Conservation (phyloP, 37 sponge, comb jelly and placozoan genomes). For the Tethya wilhelma region DNA sequence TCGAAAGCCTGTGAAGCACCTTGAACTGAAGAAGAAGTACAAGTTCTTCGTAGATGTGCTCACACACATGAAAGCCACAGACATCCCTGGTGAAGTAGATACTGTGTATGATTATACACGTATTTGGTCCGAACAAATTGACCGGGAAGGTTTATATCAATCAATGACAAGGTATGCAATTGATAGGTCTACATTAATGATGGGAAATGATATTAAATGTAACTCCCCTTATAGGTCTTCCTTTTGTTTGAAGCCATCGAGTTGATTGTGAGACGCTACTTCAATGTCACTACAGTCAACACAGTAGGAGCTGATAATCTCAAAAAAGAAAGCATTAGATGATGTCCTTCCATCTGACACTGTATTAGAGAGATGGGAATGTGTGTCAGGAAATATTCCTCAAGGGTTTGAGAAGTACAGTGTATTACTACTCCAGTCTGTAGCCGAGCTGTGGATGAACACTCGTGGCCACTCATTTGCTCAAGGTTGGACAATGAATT, state of each 20-base stretch:
- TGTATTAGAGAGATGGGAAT: not conserved
- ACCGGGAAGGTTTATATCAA: not conserved
- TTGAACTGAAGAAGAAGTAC: not conserved
- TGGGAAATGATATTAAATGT: not conserved
- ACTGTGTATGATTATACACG: not conserved
- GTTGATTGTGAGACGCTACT: not conserved
- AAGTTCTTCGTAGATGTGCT: not conserved
- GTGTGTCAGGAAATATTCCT: not conserved
- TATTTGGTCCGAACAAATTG: not conserved
- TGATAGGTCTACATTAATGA: not conserved
- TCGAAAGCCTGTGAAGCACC: not conserved
- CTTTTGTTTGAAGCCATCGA: not conserved
- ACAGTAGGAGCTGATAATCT: not conserved
- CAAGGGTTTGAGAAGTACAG: not conserved
- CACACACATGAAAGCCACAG: not conserved
- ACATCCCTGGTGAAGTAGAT: not conserved
- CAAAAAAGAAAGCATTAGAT: not conserved
- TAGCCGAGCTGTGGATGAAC: conserved; percentile 15
- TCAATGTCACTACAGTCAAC: not conserved
- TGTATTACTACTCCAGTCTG: not conserved
- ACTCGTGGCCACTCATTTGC: conserved; percentile 12
- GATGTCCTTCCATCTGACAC: not conserved
- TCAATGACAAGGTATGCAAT: not conserved
- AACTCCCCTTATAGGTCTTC: not conserved
- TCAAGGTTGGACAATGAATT: conserved; percentile 12